These are phyloP conservation scores for Hormiphora californensis DNA, from an alignment of 37 sponge, comb jelly and placozoan genomes.

Conservation along the genomic window DNA sequence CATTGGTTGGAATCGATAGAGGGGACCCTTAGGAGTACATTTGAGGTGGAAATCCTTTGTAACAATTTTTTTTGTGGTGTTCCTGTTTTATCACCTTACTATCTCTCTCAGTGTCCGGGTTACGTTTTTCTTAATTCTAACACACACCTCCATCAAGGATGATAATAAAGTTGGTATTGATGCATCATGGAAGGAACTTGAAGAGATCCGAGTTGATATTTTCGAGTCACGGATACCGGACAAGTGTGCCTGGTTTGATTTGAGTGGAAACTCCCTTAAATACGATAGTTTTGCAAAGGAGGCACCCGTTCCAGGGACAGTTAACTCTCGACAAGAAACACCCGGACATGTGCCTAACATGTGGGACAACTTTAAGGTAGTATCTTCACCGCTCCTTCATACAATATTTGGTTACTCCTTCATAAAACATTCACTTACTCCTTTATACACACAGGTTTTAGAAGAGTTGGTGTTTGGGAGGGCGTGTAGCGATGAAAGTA, in stretches of 20 bases:
- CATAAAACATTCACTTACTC: background rate
- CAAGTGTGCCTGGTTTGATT: constrained; percentile 37
- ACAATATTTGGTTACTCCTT: background rate
- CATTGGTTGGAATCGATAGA: too few relatives aligned
- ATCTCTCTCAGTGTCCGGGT: too few relatives aligned
- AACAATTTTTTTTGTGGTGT: too few relatives aligned
- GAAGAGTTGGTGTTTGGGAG: constrained; percentile 2
- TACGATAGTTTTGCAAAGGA: constrained; percentile 26
- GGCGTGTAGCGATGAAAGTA: constrained; percentile 46
- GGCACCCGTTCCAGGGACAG: background rate
- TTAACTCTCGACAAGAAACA: background rate
- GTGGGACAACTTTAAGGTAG: constrained; percentile 28
- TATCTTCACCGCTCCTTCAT: background rate
- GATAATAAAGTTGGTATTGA: constrained; percentile 8
- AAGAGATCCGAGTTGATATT: background rate
- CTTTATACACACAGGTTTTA: background rate
- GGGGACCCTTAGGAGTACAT: too few relatives aligned
- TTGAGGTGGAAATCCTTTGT: too few relatives aligned
- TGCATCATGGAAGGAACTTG: background rate
- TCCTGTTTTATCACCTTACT: too few relatives aligned
- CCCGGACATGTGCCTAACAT: constrained; percentile 41
- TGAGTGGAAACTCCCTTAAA: constrained; percentile 35
- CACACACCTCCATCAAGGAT: too few relatives aligned
- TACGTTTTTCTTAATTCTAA: too few relatives aligned
- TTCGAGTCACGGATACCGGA: constrained; percentile 29